Evolutionary conservation across 1,140 invertebrate species (phyloP).

Genomic region (Drosophila pectinifera): DNA sequence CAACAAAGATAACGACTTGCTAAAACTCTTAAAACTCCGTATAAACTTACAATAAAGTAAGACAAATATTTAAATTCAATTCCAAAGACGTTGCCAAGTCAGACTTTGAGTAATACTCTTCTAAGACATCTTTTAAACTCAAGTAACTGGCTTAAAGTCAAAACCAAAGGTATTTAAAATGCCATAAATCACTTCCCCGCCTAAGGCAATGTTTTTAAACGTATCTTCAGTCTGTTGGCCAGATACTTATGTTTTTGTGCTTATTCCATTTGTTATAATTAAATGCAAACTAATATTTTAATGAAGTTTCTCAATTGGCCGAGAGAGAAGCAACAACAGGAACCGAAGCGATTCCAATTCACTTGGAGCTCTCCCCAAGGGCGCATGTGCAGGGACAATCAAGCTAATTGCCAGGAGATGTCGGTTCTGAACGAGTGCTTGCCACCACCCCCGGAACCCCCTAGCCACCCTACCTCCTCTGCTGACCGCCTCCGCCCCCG

Average conservation of each 20-base stretch:
- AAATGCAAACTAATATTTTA: slow-evolving; percentile 7
- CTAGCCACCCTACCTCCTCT: not conserved
- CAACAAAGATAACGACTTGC: too few species aligned
- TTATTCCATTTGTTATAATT: not conserved
- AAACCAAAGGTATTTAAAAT: not conserved
- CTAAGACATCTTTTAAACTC: not conserved
- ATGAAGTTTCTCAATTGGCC: slow-evolving; percentile 6
- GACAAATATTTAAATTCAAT: not conserved
- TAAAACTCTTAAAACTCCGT: too few species aligned
- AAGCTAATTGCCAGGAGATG: slow-evolving; percentile 77
- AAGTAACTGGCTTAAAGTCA: not conserved
- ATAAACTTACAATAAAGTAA: too few species aligned
- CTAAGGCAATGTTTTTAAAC: not conserved
- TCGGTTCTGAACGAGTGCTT: slow-evolving; percentile 20
- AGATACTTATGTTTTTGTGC: not conserved
- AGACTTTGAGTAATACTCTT: not conserved
- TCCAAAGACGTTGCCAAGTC: too few species aligned
- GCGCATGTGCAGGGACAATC: slow-evolving; percentile 73
- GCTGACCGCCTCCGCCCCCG: not conserved
- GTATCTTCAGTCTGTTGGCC: not conserved
- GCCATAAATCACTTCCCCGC: not conserved
- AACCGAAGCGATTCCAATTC: slow-evolving; percentile 13
- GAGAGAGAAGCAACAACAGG: not conserved
- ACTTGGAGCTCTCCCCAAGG: slow-evolving; percentile 17
- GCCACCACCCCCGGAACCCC: not conserved